These are phyloP conservation scores for Trachelus iudaicus DNA, from an alignment of 2,888 invertebrate genomes.

Conservation along the genomic window DNA sequence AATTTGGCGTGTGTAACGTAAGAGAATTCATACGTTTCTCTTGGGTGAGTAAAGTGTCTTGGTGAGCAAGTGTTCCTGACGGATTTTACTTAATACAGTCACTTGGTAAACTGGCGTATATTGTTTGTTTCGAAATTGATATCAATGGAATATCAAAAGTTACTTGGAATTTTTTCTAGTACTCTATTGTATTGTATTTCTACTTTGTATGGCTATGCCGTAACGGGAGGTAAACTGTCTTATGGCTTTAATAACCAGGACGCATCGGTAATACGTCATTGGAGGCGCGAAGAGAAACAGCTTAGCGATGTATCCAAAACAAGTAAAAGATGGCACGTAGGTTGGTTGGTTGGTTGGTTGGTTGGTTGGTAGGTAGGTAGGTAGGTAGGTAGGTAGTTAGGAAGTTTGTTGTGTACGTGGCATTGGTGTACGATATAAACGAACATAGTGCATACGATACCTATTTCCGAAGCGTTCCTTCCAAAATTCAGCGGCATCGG, in stretches of 20 bases:
- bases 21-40: not conserved
- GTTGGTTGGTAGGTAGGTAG: not conserved
- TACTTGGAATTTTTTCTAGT: not conserved
- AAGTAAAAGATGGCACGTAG: not conserved
- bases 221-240: not conserved
- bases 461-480: conserved; percentile 95
- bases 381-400: not conserved
- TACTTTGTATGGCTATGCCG: not conserved
- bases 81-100: not conserved
- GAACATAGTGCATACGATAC: conserved; percentile 65
- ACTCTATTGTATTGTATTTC: not conserved
- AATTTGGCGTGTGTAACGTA: not conserved
- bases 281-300: not conserved
- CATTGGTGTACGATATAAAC: not conserved
- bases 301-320: not conserved
- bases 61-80: not conserved
- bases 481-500: conserved; percentile 99
- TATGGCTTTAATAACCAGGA: not conserved
- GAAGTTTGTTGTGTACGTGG: not conserved
- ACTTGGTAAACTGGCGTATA: not conserved
- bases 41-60: not conserved
- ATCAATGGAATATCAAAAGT: not conserved
- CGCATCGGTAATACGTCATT: not conserved
- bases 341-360: too few relatives aligned
- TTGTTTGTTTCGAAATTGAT: not conserved